Conservation (phyloP, 2,888 invertebrate species). For the Eubasilissa splendida region DNA sequence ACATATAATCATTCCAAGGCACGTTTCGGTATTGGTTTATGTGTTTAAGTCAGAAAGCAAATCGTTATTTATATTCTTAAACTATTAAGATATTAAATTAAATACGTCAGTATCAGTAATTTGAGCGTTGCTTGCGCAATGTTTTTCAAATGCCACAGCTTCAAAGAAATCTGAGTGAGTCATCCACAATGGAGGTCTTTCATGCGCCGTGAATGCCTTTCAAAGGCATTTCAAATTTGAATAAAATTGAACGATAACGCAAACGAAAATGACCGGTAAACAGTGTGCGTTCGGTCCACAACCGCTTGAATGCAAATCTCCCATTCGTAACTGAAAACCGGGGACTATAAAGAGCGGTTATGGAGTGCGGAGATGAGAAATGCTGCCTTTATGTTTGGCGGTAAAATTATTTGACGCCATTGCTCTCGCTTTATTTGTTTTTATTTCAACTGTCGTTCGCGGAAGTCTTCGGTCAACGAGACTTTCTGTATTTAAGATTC, state of each 20-base stretch:
- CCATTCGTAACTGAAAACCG: conserved; percentile 15
- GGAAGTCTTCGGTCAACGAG: too few species aligned
- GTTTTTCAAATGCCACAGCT: background rate
- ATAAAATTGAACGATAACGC: background rate
- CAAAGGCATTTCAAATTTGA: conserved; percentile 2
- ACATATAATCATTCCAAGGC: too few species aligned
- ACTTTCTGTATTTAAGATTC: too few species aligned
- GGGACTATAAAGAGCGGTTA: conserved; percentile 18
- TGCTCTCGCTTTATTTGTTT: too few species aligned
- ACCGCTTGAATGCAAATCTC: background rate
- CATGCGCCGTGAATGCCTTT: conserved; percentile 21
- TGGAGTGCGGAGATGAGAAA: conserved; percentile 17
- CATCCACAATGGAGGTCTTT: conserved; percentile 6
- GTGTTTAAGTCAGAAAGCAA: too few species aligned
- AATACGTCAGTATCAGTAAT: too few species aligned
- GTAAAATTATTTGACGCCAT: conserved; percentile 11
- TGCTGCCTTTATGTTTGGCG: conserved; percentile 11
- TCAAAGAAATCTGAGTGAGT: conserved; percentile 10
- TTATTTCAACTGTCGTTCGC: too few species aligned
- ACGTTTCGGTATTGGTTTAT: too few species aligned
- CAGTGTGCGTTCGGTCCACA: background rate
- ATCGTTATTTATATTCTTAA: too few species aligned
- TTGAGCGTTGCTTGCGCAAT: too few species aligned
- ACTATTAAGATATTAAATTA: too few species aligned
- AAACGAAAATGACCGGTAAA: conserved; percentile 14